Conservation (phyloP, 2,113 vertebrate genomes). For the Tyto alba region DNA sequence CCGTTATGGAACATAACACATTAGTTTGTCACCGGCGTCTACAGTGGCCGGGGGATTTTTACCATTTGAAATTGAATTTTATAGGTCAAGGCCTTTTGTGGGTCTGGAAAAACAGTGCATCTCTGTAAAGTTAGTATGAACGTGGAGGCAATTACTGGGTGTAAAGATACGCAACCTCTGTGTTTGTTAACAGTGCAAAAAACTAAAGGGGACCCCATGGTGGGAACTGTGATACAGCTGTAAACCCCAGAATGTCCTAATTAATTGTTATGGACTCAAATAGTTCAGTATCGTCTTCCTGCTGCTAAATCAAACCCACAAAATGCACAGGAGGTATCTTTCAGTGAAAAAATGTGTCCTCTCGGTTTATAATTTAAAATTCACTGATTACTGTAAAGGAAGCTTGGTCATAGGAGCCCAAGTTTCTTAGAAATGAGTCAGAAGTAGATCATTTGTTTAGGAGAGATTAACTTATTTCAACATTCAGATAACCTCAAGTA, state of each 20-base stretch:
- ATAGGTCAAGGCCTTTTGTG: conserved; percentile 58
- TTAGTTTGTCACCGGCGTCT: conserved; percentile 61
- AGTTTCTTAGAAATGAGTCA: conserved; percentile 42
- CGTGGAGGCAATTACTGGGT: conserved; percentile 9
- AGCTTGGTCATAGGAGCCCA: background rate
- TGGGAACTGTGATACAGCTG: background rate
- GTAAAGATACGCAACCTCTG: conserved; percentile 5
- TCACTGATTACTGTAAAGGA: conserved; percentile 10
- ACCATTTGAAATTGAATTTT: conserved; percentile 70
- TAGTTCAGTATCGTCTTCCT: background rate
- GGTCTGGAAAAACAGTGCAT: conserved; percentile 43
- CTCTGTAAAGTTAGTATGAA: conserved; percentile 22
- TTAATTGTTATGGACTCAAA: conserved; percentile 41
- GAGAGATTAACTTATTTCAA: background rate
- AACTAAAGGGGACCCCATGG: background rate
- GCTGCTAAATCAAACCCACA: conserved; percentile 4
- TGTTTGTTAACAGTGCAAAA: conserved; percentile 34
- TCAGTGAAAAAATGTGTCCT: background rate
- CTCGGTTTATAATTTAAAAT: background rate
- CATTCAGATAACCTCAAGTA: background rate
- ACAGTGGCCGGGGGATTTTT: conserved; percentile 65
- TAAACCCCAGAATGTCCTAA: background rate
- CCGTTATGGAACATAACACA: conserved; percentile 59
- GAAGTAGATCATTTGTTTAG: background rate
- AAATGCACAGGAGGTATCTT: background rate